Percentiles rank a stretch among this genome's conserved stretches.
Conservation (phyloP, 2,888 invertebrate genomes). For the Neoitamus cyanurus region DNA sequence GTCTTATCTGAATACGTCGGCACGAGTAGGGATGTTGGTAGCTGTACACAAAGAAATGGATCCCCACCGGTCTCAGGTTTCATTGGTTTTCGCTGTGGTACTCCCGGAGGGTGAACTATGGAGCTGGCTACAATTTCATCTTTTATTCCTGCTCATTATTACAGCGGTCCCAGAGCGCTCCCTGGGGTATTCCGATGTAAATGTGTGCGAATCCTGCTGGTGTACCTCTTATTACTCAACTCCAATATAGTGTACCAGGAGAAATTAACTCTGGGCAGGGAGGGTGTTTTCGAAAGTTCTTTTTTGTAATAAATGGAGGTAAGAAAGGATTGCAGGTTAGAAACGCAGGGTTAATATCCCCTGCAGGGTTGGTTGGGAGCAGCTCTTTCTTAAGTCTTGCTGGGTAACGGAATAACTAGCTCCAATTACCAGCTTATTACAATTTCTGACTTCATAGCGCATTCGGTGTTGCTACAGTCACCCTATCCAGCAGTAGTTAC, state of each 20-base stretch:
- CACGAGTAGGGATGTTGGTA: neutral
- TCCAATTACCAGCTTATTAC: neutral
- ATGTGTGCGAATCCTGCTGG: conserved; percentile 6
- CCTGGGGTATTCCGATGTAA: conserved; percentile 35
- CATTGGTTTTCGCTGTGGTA: conserved; percentile 41
- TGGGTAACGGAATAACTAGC: neutral
- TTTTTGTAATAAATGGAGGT: conserved; percentile 10
- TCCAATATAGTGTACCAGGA: neutral
- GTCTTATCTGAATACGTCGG: conserved; percentile 7
- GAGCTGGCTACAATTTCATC: conserved; percentile 46
- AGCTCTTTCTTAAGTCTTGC: neutral
- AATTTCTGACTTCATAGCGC: neutral
- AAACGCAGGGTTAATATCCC: neutral
- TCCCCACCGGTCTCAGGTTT: conserved; percentile 33
- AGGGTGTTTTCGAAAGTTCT: neutral
- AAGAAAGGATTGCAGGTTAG: neutral
- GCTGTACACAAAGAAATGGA: conserved; percentile 28
- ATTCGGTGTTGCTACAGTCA: neutral
- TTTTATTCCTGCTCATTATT: conserved; percentile 48
- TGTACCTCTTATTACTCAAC: conserved; percentile 39
- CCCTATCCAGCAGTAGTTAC: neutral
- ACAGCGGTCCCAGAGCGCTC: conserved; percentile 20
- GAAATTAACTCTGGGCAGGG: conserved; percentile 10
- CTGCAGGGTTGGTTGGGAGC: neutral
- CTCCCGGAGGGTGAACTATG: conserved; percentile 20